Evolutionary conservation across 2,113 vertebrate species (phyloP).

Genomic region (Pardalotus punctatus): DNA sequence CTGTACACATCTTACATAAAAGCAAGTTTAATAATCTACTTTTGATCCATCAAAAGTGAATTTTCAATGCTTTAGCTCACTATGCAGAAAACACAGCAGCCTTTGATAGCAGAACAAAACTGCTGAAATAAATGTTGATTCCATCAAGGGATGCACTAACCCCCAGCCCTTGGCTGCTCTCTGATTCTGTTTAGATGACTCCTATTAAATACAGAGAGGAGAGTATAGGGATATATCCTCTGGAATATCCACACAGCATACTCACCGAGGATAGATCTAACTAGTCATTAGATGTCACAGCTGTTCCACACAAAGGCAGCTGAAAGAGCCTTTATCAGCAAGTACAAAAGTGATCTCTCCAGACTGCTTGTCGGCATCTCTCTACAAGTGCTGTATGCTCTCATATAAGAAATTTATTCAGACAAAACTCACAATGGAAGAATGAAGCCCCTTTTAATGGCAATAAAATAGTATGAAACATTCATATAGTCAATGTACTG

Average conservation of each 20-base stretch:
- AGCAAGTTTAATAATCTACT: constrained; percentile 22
- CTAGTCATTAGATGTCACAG: constrained; percentile 62
- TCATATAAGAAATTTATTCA: constrained; percentile 65
- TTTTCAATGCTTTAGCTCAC: constrained; percentile 20
- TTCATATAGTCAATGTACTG: constrained; percentile 33
- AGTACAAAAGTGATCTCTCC: constrained; percentile 56
- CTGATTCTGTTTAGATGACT: not conserved
- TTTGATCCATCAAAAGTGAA: constrained; percentile 44
- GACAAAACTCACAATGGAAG: constrained; percentile 54
- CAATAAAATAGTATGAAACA: constrained; percentile 55
- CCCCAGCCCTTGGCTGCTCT: constrained; percentile 11
- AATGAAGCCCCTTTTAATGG: constrained; percentile 57
- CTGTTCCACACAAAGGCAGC: constrained; percentile 67
- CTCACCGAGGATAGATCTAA: constrained; percentile 61
- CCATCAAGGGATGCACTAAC: constrained; percentile 7
- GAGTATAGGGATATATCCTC: constrained; percentile 65
- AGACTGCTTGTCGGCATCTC: constrained; percentile 47
- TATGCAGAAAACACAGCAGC: constrained; percentile 43
- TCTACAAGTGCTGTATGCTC: constrained; percentile 38
- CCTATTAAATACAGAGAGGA: constrained; percentile 60
- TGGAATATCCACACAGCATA: constrained; percentile 63
- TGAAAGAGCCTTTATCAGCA: constrained; percentile 73
- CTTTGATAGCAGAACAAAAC: constrained; percentile 54
- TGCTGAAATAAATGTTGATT: constrained; percentile 40
- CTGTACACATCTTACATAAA: constrained; percentile 26